Evolutionary conservation across 2,888 invertebrate species (phyloP).

Genomic region (Eutolmus rufibarbis): DNA sequence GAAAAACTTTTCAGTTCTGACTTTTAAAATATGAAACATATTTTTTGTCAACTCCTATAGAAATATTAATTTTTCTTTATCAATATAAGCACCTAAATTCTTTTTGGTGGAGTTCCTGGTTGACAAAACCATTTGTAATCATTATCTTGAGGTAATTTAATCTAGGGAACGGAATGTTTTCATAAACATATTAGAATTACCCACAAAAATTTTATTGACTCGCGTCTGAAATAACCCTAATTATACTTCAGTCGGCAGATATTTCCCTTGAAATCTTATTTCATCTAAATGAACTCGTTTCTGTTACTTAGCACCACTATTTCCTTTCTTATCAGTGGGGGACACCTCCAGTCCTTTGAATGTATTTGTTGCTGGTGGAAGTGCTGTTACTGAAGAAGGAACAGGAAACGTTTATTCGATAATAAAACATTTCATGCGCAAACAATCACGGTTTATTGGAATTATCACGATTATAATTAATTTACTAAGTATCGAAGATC

Average conservation of each 20-base stretch:
- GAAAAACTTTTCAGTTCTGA: not conserved
- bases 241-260: not conserved
- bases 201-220: constrained; percentile 29
- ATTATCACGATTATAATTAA: constrained; percentile 34
- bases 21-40: not conserved
- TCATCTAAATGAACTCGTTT: not conserved
- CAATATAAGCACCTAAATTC: not conserved
- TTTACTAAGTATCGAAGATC: not conserved
- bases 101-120: no score
- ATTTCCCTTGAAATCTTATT: not conserved
- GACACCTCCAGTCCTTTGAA: no score
- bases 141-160: constrained; percentile 3
- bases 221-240: not conserved
- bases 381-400: not conserved
- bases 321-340: no score
- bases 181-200: no score
- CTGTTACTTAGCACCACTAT: no score
- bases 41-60: not conserved
- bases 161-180: not conserved
- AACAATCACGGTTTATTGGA: constrained; percentile 4
- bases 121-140: not conserved
- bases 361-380: not conserved
- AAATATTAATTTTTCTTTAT: not conserved
- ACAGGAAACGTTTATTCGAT: not conserved
- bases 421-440: constrained; percentile 22